phyloP scores from a whole-genome alignment of 2,113 vertebrate genomes.

The Dasyprocta punctata region DNA sequence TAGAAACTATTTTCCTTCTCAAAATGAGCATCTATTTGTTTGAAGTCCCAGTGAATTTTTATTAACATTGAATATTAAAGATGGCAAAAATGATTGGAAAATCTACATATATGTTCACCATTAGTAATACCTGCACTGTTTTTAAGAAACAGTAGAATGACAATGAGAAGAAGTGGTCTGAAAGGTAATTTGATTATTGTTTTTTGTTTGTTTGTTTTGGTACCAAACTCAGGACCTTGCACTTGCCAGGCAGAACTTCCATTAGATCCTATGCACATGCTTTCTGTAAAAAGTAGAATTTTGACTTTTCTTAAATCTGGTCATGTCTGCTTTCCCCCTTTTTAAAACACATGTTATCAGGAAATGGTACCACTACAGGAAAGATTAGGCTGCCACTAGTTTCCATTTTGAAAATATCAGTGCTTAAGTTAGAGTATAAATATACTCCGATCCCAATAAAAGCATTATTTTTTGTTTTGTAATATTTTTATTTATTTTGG shows the following conservation, averaged over 20 bases:
- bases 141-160: not conserved
- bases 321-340: not conserved
- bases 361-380: not conserved
- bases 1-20: not conserved
- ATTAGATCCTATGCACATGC: not conserved
- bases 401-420: not conserved
- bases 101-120: not conserved
- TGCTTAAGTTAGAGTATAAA: not conserved
- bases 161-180: not conserved
- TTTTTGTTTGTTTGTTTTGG: no score
- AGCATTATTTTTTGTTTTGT: not conserved
- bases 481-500: constrained; percentile 7
- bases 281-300: not conserved
- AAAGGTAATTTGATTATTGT: not conserved
- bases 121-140: not conserved
- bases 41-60: constrained; percentile 23
- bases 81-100: not conserved
- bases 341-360: not conserved
- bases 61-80: not conserved
- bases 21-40: not conserved
- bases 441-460: not conserved
- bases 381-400: not conserved
- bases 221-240: no score
- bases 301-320: constrained; percentile 3
- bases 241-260: not conserved